phyloP scores from a whole-genome alignment of 1,140 invertebrate species.

The Zelostemma sp. region DNA sequence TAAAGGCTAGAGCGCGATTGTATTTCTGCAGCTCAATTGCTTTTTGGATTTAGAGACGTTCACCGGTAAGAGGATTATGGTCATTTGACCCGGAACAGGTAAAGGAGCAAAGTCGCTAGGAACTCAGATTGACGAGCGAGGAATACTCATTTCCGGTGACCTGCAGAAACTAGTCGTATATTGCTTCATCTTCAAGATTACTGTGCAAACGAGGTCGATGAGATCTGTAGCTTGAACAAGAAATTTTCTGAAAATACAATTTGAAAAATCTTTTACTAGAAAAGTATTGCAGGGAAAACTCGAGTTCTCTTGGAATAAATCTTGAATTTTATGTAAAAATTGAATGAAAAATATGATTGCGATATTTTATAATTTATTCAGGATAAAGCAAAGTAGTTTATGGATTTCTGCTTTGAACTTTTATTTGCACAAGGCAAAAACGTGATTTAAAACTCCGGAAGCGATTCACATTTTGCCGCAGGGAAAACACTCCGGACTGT shows the following conservation, averaged over 20 bases:
- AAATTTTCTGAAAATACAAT: no score
- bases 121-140: conserved; percentile 51
- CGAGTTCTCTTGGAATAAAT: no score
- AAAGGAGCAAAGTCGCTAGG: conserved; percentile 11
- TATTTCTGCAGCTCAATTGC: conserved; percentile 29
- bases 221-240: no score
- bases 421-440: conserved; percentile 35
- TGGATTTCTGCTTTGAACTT: conserved; percentile 10
- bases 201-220: no score
- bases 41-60: conserved; percentile 35
- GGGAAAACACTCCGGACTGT: conserved; percentile 22
- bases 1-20: conserved; percentile 20
- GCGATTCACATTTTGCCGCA: conserved; percentile 30
- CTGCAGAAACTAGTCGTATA: conserved; percentile 53
- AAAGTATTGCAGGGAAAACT: no score
- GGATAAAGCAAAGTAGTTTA: conserved; percentile 11
- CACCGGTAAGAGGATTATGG: conserved; percentile 36
- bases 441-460: conserved; percentile 36
- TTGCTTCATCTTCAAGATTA: conserved; percentile 49
- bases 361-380: conserved; percentile 21
- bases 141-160: conserved; percentile 59
- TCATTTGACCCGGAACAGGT: conserved; percentile 22
- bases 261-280: no score
- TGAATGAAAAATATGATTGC: no score
- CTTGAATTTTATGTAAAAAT: no score